Percentiles rank a stretch among this genome's conserved stretches.
phyloP scores from a whole-genome alignment of 1,140 invertebrate genomes.

The Nebria ingens region DNA sequence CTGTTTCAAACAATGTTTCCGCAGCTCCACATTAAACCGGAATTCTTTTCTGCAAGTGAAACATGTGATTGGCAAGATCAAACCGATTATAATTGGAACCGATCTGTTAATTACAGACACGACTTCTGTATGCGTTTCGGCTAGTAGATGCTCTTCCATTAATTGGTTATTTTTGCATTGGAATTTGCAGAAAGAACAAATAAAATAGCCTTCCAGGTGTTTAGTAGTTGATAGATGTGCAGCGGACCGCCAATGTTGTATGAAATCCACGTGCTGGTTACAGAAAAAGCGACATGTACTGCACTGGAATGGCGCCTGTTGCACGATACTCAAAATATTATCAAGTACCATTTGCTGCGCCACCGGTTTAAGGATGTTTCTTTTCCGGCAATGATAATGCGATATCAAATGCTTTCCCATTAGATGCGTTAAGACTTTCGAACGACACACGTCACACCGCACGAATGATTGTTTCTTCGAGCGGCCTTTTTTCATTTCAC shows the following conservation, averaged over 20 bases:
- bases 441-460: slow-evolving; percentile 57
- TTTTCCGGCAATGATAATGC: slow-evolving; percentile 67
- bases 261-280: slow-evolving; percentile 60
- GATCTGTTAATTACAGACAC: slow-evolving; percentile 64
- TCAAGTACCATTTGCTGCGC: slow-evolving; percentile 54
- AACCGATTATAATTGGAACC: slow-evolving; percentile 66
- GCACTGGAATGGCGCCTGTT: slow-evolving; percentile 75
- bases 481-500: slow-evolving; percentile 38
- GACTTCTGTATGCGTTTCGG: slow-evolving; percentile 56
- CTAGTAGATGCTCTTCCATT: slow-evolving; percentile 59
- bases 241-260: slow-evolving; percentile 60
- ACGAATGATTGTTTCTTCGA: slow-evolving; percentile 43
- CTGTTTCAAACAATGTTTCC: slow-evolving; percentile 45
- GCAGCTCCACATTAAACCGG: slow-evolving; percentile 58
- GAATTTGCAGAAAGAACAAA: slow-evolving; percentile 67
- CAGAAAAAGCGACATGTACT: slow-evolving; percentile 73
- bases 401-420: slow-evolving; percentile 77
- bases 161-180: slow-evolving; percentile 50
- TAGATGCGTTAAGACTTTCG: slow-evolving; percentile 50
- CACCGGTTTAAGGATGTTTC: slow-evolving; percentile 39
- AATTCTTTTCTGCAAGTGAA: slow-evolving; percentile 50
- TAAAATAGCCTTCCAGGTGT: slow-evolving; percentile 44
- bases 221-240: slow-evolving; percentile 42
- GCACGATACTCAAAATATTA: slow-evolving; percentile 65
- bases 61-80: slow-evolving; percentile 51